Percentiles rank a stretch among this genome's conserved stretches.
Evolutionary conservation across 2,888 invertebrate genomes (phyloP).

Genomic region (Pristionchus arcanus): DNA sequence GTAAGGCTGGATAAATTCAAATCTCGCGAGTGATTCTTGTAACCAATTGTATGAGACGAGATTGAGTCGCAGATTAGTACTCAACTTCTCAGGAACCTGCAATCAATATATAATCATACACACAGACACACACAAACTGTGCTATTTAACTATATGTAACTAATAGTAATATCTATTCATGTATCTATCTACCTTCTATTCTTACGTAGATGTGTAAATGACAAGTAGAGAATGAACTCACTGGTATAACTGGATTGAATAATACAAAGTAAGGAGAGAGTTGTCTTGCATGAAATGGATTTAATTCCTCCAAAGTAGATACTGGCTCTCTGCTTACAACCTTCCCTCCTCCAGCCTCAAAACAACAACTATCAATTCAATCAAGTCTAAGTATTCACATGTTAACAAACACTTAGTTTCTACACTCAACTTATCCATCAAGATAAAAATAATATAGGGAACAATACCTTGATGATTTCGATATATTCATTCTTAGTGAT

Average conservation of each 20-base stretch:
- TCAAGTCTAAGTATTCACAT: neutral
- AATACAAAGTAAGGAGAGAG: conserved; percentile 51
- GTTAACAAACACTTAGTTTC: neutral
- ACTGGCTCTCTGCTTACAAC: conserved; percentile 38
- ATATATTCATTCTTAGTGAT: conserved; percentile 21
- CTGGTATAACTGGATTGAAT: conserved; percentile 48
- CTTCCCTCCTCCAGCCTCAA: conserved; percentile 50
- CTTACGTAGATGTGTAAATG: neutral
- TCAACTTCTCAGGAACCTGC: conserved; percentile 19
- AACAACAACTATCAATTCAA: neutral
- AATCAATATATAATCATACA: neutral
- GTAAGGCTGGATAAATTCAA: conserved; percentile 35
- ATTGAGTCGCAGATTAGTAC: conserved; percentile 25
- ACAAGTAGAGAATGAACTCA: conserved; percentile 33
- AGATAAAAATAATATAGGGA: neutral
- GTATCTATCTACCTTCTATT: neutral
- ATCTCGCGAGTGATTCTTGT: conserved; percentile 17
- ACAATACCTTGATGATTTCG: conserved; percentile 34
- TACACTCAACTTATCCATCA: neutral
- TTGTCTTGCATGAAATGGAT: conserved; percentile 50
- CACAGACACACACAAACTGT: neutral
- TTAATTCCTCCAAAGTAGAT: conserved; percentile 1
- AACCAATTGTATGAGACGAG: conserved; percentile 44
- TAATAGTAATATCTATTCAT: neutral
- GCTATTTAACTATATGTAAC: neutral